A percentile compares a stretch with the other conserved stretches of the same genome.
These are phyloP conservation scores for Botia almorhae DNA, from an alignment of 2,797 vertebrate species.

Conservation along the genomic window DNA sequence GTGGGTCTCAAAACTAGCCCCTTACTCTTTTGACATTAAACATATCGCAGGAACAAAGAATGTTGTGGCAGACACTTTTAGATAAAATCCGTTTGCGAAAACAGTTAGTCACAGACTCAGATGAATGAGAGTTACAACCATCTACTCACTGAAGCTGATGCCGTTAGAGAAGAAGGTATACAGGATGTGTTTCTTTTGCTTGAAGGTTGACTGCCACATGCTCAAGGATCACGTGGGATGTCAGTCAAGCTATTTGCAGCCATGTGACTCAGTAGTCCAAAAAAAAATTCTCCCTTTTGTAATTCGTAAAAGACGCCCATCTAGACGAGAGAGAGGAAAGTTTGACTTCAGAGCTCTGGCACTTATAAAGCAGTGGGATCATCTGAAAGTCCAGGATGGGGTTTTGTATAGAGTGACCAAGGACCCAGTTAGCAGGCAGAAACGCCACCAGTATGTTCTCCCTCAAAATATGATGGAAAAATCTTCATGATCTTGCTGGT, in stretches of 20 bases:
- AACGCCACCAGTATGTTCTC: neutral
- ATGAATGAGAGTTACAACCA: slow-evolving; percentile 18
- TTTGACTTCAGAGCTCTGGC: neutral
- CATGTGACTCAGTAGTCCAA: neutral
- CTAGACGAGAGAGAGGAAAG: neutral
- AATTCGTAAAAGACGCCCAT: neutral
- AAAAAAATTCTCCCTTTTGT: too few relatives aligned
- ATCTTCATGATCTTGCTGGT: neutral
- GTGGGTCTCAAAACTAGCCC: neutral
- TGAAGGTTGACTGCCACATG: neutral
- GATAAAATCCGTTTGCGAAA: too few relatives aligned
- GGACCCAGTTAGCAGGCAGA: neutral
- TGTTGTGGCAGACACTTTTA: too few relatives aligned
- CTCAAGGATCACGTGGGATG: neutral
- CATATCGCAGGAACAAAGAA: neutral
- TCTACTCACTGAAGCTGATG: too few relatives aligned
- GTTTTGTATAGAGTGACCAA: neutral
- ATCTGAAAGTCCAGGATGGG: neutral
- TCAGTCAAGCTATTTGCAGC: too few relatives aligned
- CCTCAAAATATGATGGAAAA: neutral
- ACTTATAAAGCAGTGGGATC: neutral
- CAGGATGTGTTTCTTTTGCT: neutral
- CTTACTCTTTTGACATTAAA: neutral
- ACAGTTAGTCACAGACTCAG: too few relatives aligned
- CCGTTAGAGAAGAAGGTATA: too few relatives aligned